A percentile compares a stretch with the other conserved stretches of the same genome.
Conservation (phyloP, 2,888 invertebrate genomes). For the Drosophila ezoana region DNA sequence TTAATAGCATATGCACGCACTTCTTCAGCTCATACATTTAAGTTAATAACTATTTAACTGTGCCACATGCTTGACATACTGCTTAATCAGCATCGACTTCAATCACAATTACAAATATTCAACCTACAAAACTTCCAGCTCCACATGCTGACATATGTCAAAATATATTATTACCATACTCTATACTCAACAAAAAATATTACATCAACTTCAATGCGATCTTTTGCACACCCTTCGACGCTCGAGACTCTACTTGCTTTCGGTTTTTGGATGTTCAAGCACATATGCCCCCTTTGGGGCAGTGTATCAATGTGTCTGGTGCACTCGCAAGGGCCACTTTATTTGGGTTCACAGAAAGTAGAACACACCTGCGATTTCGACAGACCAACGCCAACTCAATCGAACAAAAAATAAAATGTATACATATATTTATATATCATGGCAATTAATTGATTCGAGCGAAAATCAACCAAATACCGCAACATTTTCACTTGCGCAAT, state of each 20-base stretch:
- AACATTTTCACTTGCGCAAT: conserved; percentile 30
- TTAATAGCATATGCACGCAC: conserved; percentile 7
- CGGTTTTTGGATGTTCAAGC: background rate
- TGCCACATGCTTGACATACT: conserved; percentile 23
- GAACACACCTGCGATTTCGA: conserved; percentile 37
- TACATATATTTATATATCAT: background rate
- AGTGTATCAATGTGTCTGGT: conserved; percentile 25
- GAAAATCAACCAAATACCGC: conserved; percentile 27
- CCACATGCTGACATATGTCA: conserved; percentile 38
- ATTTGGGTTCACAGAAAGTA: conserved; percentile 11
- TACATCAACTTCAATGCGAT: background rate
- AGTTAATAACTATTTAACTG: conserved; percentile 13
- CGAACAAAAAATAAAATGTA: conserved; percentile 6
- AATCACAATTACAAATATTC: conserved; percentile 17
- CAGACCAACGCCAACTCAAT: conserved; percentile 15
- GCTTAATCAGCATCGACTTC: conserved; percentile 29
- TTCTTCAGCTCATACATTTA: conserved; percentile 10
- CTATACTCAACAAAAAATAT: background rate
- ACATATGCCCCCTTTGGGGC: background rate
- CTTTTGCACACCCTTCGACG: background rate
- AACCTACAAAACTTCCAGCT: conserved; percentile 6
- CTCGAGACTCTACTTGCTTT: background rate
- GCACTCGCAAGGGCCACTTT: background rate
- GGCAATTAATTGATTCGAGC: conserved; percentile 37
- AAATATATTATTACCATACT: conserved; percentile 21